These are phyloP conservation scores for Cyclopterus lumpus DNA, from an alignment of 2,797 vertebrate species.

Conservation along the genomic window DNA sequence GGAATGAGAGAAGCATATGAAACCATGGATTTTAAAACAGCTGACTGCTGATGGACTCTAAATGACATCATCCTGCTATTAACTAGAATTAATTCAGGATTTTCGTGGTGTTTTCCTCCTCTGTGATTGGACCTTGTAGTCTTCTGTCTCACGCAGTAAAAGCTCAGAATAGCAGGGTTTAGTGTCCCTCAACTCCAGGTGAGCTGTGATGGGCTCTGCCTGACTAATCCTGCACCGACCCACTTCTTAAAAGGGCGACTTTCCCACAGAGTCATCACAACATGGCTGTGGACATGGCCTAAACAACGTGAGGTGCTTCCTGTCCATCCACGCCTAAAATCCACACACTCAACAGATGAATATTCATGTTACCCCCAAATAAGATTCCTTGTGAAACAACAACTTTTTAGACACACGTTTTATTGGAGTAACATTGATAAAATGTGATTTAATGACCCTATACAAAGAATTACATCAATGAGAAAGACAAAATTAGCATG, in stretches of 20 bases:
- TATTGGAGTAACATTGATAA: constrained; percentile 77
- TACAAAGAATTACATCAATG: constrained; percentile 69
- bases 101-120: neutral
- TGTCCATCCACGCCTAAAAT: neutral
- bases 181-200: constrained; percentile 57
- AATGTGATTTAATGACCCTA: constrained; percentile 66
- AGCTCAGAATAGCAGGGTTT: constrained; percentile 72
- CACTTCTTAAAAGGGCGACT: constrained; percentile 68
- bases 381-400: neutral
- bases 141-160: constrained; percentile 22
- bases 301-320: neutral
- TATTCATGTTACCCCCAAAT: neutral
- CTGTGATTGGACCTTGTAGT: constrained; percentile 17
- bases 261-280: constrained; percentile 15
- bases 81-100: neutral
- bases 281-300: neutral
- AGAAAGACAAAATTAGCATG: constrained; percentile 52
- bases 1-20: neutral
- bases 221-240: constrained; percentile 78
- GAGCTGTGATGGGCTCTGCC: constrained; percentile 53
- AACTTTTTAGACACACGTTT: constrained; percentile 60
- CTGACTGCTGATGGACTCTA: neutral
- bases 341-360: constrained; percentile 3
- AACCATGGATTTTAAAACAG: neutral
- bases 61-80: neutral